Base-by-base conservation (phyloP, 2,797 vertebrate genomes). In the Hafferia zeledoni region DNA sequence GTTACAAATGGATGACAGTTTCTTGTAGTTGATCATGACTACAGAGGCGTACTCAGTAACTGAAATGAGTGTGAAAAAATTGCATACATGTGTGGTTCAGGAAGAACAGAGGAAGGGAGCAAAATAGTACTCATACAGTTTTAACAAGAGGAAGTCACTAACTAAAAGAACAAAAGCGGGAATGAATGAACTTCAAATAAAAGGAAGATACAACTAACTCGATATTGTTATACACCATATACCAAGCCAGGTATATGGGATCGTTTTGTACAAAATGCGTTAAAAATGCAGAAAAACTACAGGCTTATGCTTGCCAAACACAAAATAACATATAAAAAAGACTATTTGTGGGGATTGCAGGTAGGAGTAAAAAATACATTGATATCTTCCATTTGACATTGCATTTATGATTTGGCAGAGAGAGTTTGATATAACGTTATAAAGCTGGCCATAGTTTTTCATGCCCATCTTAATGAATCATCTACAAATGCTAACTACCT, bases 1-100 rank as follows among this genome's bases (percentile, higher is more conserved):
- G 59, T 70, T 68, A 96, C 89, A 90, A 93, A 93, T 85, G 92
- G 25, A 10, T 63, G 18, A 90, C 65, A 79, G 28, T 76, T 87
- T 77, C 67, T 93, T 78, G 39, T 55, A 87, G 52, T 18, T 89
- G 60, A 90, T 47, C 49, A 79, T 79, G 83, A 89, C 67, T 74
- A 83, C 57, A 63, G 75, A 82, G 50, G n/a, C 5, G 5, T 71
- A 89, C 28, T 83, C 37, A 57, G 17, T 65, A 90, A 81, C 4
- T 69, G 70, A 90, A 90, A 95, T 63, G 75, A 89, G 46, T 4
- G 49, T 74, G 64, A 93, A 87, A 35, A 69, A 86, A 30, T 27
- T 75, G 83, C 0, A 0, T 33, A 69, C 9, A 7, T 56, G 41
- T 10, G 50, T 65, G 69, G 39, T 50, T 93, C 44, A 82, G 86